Base-by-base conservation (phyloP, 2,888 invertebrate species). In the Abrostola triplasia region DNA sequence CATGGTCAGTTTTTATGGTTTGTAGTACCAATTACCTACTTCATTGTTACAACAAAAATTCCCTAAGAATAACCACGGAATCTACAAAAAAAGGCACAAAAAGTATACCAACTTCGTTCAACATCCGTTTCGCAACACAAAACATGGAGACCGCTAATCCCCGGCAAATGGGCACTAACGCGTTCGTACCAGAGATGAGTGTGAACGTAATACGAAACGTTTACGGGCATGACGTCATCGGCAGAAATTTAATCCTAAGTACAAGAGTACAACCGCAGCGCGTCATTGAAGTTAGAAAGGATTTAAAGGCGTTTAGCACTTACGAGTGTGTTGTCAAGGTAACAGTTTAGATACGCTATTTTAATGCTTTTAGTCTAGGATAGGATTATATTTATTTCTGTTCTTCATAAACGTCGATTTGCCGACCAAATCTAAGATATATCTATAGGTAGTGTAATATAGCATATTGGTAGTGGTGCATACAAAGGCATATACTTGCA, bases 271-370 rank as follows among this genome's bases (percentile, higher is more conserved):
- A 61, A 59, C 64, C 76, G 51, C 77, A 72, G 57, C 62, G 59
- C 74, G 81, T 68, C 84, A 86, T 83, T 87, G 84, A 80, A 73
- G 76, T 78, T 84, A 79, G 84, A 85, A 80, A 85, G 81, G 80
- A 67, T 75, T 58, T 37, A 53, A 67, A 66, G 38, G 41, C 53
- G 76, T 79, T 79, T 79, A 59, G 67, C 70, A 79, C 66, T 75
- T 73, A 53, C 51, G 52, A 62, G 67, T 61, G 59, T 60, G 55
- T 49, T 70, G 70, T 69, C 77, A 81, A 83, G 80, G 80, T 64
- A 44, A 75, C 36, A 36, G 61, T 55, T 73, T 75, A 24, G 24
- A 24, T 24, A 24, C 24, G 24, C 24, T 24, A 24, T 24, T 24
- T 24, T 24, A 24, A 24, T 24, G 4, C 1, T 24, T 24, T 24